Evolutionary conservation across 2,888 invertebrate species (phyloP), one percentile per base, ranked within the genome.

Genomic region (Heliconius ethilla): DNA sequence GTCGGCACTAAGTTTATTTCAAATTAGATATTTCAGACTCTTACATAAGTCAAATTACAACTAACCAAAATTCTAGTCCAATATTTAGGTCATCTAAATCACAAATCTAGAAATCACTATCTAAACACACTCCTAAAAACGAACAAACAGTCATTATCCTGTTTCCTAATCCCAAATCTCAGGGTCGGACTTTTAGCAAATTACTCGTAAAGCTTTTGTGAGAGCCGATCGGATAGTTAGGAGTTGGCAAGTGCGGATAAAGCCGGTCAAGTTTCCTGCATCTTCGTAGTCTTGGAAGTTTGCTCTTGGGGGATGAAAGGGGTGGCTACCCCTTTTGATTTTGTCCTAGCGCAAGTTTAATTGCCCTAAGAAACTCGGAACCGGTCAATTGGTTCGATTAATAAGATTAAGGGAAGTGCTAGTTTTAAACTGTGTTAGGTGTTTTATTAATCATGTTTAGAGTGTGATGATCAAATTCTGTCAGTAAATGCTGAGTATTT

Each of bases 141-240:
- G 69, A 75, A 79, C 70, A 79, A 80, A 77, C 79, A 70, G 74
- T 76, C 78, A 79, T 77, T 78, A 66, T 75, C 80, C 74, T 76
- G 75, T 79, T 80, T 82, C 80, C 79, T 79, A 82, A 82, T 82
- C 80, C 80, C 69, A 78, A 83, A 82, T 82, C 82, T 79, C 75
- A 80, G 81, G 85, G 82, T 82, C 83, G 81, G 86, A 89, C 87
- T 90, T 89, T 87, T 89, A 88, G 89, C 88, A 90, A 92, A 91
- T 91, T 90, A 90, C 89, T 88, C 85, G 88, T 86, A 88, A 89
- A 89, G 89, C 89, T 91, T 89, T 89, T 87, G 90, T 86, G 87
- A 85, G 87, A 87, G 86, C 86, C 88, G 89, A 90, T 89, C 88
- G 88, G 85, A 86, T 88, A 89, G 89, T 90, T 88, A 83, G 86